A percentile compares a stretch with the other conserved stretches of the same genome.
phyloP scores from a whole-genome alignment of 2,113 vertebrate genomes.

The Pterocles orientalis region DNA sequence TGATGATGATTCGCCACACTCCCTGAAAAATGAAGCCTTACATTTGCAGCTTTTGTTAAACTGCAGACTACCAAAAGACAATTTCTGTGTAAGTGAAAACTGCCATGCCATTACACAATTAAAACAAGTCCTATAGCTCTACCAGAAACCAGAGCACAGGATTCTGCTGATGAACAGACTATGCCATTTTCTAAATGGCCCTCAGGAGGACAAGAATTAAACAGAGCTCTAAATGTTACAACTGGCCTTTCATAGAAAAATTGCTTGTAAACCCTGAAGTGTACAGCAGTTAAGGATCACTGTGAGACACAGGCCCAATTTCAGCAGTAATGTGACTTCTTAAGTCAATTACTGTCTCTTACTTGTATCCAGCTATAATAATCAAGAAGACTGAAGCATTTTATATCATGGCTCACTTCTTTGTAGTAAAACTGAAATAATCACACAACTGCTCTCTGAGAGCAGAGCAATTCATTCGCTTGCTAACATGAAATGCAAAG shows the following conservation, averaged over 20 bases:
- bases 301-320: background rate
- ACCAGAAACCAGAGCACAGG: background rate
- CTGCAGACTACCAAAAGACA: background rate
- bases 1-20: background rate
- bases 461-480: background rate
- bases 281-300: background rate
- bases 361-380: background rate
- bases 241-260: background rate
- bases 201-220: background rate
- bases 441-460: background rate
- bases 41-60: background rate
- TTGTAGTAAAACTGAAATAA: background rate
- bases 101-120: background rate
- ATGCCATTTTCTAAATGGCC: background rate
- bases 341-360: background rate
- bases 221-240: background rate
- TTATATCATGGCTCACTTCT: background rate
- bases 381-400: background rate
- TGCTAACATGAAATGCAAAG: background rate
- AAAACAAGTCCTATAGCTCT: background rate
- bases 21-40: background rate
- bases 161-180: background rate
- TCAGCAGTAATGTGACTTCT: background rate
- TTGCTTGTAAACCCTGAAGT: background rate
- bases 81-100: background rate